These are phyloP conservation scores for Neotoma lepida DNA, from an alignment of 2,113 vertebrate species.

Conservation along the genomic window DNA sequence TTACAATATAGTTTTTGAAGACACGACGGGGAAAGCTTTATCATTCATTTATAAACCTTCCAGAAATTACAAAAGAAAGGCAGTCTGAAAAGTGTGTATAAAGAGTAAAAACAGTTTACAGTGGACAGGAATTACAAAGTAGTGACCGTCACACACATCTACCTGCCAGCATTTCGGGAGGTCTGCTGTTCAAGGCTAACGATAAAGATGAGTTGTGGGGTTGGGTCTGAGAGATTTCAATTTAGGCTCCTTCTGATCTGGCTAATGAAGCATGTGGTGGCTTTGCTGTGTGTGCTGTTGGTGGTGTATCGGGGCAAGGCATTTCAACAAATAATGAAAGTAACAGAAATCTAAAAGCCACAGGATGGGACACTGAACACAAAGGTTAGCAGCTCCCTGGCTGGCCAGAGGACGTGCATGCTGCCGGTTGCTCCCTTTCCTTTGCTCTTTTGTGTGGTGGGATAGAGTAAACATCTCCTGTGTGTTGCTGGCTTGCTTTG, in stretches of 20 bases:
- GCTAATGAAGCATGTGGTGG: neutral
- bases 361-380: neutral
- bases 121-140: slow-evolving; percentile 98
- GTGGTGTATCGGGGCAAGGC: neutral
- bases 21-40: slow-evolving; percentile 95
- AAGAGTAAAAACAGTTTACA: slow-evolving; percentile 99
- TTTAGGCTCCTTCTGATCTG: slow-evolving; percentile 6
- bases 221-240: neutral
- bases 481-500: slow-evolving; percentile 11
- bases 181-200: slow-evolving; percentile 69
- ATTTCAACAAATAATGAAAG: slow-evolving; percentile 49
- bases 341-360: slow-evolving; percentile 28
- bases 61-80: slow-evolving; percentile 98
- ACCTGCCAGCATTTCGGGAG: slow-evolving; percentile 77
- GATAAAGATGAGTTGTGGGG: neutral
- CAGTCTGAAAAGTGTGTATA: slow-evolving; percentile 99
- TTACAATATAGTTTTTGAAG: slow-evolving; percentile 92
- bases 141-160: slow-evolving; percentile 88
- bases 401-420: neutral
- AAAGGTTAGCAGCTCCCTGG: neutral
- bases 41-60: slow-evolving; percentile 89
- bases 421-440: neutral
- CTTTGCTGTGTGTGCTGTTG: neutral
- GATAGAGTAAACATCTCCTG: neutral
- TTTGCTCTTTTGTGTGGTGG: neutral